Evolutionary conservation across 2,797 vertebrate genomes (phyloP).

Genomic region (Mareca penelope): DNA sequence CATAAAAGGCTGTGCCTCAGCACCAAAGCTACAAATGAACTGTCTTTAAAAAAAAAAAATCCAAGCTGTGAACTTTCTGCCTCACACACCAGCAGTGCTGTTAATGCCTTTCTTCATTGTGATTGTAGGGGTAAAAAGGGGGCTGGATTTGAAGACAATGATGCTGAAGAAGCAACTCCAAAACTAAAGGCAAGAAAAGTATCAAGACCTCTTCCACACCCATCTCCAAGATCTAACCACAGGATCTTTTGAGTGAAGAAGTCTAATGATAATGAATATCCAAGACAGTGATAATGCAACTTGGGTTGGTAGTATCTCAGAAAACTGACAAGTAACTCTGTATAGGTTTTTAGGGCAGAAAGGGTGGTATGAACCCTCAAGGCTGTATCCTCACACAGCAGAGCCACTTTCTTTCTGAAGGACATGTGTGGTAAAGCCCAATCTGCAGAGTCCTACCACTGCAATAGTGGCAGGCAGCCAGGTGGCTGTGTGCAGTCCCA

Average conservation of each 20-base stretch:
- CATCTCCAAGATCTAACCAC: background rate
- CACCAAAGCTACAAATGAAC: background rate
- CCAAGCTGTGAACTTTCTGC: background rate
- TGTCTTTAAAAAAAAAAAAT: background rate
- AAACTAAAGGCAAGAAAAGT: background rate
- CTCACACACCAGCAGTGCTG: background rate
- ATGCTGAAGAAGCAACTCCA: background rate
- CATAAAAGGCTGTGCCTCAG: background rate
- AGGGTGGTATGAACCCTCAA: background rate
- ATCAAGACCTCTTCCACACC: background rate
- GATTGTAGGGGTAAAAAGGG: background rate
- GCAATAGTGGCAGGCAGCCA: slow-evolving; percentile 32
- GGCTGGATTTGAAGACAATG: background rate
- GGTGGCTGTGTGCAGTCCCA: background rate
- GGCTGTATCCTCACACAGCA: background rate
- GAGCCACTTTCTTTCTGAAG: background rate
- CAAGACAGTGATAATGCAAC: background rate
- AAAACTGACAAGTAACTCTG: background rate
- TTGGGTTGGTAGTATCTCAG: background rate
- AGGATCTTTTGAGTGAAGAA: background rate
- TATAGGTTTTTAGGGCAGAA: background rate
- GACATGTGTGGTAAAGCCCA: background rate
- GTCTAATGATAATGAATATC: background rate
- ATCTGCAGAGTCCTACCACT: background rate
- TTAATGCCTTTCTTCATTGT: background rate